A percentile compares a stretch with the other conserved stretches of the same genome.
phyloP scores from a whole-genome alignment of 2,797 vertebrate species.

The Tenualosa thibaudeaui region DNA sequence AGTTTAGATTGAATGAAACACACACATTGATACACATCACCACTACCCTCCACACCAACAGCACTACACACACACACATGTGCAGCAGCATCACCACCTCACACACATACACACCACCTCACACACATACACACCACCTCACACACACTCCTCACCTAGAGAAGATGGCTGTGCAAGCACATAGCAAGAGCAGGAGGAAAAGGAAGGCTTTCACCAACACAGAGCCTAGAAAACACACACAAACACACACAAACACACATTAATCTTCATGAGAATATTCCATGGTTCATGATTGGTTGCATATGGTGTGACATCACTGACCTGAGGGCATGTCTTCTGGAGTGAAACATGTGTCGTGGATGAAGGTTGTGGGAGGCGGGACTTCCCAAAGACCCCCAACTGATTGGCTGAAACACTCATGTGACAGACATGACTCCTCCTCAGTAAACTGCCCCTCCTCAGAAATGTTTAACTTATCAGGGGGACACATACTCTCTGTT shows the following conservation, averaged over 20 bases:
- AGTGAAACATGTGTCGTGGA: conserved; percentile 56
- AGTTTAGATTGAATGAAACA: too few species aligned
- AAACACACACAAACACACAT: conserved; percentile 31
- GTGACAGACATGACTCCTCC: conserved; percentile 60
- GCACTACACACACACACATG: neutral
- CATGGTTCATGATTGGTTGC: neutral
- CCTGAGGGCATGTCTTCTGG: conserved; percentile 57
- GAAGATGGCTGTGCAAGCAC: conserved; percentile 60
- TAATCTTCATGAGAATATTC: too few species aligned
- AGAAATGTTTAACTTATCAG: conserved; percentile 55
- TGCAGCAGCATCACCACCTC: neutral
- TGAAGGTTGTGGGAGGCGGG: conserved; percentile 63
- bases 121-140: neutral
- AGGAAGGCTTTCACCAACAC: conserved; percentile 61
- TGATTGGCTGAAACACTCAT: conserved; percentile 62
- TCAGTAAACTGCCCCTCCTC: conserved; percentile 65
- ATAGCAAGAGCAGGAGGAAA: conserved; percentile 65
- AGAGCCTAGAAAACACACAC: conserved; percentile 62
- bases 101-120: neutral
- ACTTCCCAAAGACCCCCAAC: conserved; percentile 71
- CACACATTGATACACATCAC: too few species aligned
- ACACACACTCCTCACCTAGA: conserved; percentile 61
- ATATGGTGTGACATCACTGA: conserved; percentile 48
- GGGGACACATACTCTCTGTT: conserved; percentile 57
- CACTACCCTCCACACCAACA: too few species aligned